phyloP scores from a whole-genome alignment of 2,888 invertebrate species.

The Sinodicranocentrus sp. region DNA sequence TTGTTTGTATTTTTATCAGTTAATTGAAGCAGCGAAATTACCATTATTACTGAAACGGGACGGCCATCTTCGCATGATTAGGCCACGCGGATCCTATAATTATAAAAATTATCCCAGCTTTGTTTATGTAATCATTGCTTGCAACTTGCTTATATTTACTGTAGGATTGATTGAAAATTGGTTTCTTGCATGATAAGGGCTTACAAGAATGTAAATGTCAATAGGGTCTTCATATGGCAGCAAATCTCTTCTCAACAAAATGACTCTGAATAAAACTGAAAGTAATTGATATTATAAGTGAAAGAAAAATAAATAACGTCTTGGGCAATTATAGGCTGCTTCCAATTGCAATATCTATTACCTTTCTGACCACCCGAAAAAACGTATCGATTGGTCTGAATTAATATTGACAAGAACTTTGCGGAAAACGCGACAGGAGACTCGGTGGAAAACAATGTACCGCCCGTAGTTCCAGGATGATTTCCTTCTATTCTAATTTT shows the following conservation, averaged over 20 bases:
- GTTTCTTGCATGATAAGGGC: conserved; percentile 50
- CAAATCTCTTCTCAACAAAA: conserved; percentile 78
- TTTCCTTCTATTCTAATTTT: conserved; percentile 80
- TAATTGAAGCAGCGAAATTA: conserved; percentile 64
- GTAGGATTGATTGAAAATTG: not conserved
- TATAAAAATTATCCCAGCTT: conserved; percentile 33
- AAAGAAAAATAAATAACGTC: not conserved
- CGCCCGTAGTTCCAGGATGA: conserved; percentile 78
- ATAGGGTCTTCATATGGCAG: conserved; percentile 79
- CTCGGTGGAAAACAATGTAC: conserved; percentile 80
- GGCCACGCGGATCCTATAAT: conserved; percentile 78
- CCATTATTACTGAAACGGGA: conserved; percentile 78
- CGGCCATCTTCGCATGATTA: conserved; percentile 79
- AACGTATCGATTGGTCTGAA: conserved; percentile 81
- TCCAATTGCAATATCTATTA: conserved; percentile 70
- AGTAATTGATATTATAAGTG: too few relatives aligned
- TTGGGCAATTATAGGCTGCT: not conserved
- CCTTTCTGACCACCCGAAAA: conserved; percentile 80
- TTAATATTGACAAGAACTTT: conserved; percentile 80
- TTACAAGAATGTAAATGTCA: conserved; percentile 79
- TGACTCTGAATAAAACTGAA: conserved; percentile 78
- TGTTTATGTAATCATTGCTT: not conserved
- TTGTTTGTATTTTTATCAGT: not conserved
- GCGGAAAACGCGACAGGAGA: conserved; percentile 80
- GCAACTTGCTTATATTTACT: too few relatives aligned